Evolutionary conservation across 1,140 invertebrate species (phyloP).

Genomic region (Semibalanus balanoides): DNA sequence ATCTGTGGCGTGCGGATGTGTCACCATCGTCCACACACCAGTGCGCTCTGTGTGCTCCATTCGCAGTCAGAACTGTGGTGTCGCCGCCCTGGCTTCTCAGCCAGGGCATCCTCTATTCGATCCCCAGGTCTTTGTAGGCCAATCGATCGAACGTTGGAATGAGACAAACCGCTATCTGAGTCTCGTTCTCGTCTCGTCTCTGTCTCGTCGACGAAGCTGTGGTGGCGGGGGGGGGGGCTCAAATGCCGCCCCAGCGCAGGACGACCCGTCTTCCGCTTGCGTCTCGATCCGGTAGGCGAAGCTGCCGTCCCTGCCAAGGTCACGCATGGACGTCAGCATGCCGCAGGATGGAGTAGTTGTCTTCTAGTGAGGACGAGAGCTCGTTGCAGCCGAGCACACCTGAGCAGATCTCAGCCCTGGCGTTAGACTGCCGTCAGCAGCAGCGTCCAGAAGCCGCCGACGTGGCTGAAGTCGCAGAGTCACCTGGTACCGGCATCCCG

Average conservation of each 20-base stretch:
- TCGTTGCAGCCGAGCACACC: not conserved
- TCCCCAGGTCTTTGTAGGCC: not conserved
- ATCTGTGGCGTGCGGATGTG: not conserved
- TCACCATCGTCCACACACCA: not conserved
- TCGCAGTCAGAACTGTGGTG: not conserved
- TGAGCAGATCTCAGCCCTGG: not conserved
- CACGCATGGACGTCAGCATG: not conserved
- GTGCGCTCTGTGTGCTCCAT: not conserved
- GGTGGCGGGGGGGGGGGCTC: not conserved
- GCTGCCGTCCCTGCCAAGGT: not conserved
- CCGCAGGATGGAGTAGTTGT: not conserved
- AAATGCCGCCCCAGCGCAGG: not conserved
- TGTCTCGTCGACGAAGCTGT: not conserved
- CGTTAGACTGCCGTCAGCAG: not conserved
- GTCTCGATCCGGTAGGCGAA: not conserved
- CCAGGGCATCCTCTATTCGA: not conserved
- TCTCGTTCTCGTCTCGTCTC: not conserved
- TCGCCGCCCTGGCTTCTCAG: not conserved
- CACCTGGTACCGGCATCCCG: not conserved
- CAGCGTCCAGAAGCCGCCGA: not conserved
- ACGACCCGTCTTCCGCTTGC: not conserved
- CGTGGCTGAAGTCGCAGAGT: not conserved
- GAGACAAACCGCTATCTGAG: too few relatives aligned
- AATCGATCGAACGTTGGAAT: not conserved
- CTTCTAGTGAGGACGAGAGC: not conserved